Evolutionary conservation across 2,113 vertebrate genomes (phyloP), one percentile per base, ranked within the genome.

Genomic region (Trogon melanurus): DNA sequence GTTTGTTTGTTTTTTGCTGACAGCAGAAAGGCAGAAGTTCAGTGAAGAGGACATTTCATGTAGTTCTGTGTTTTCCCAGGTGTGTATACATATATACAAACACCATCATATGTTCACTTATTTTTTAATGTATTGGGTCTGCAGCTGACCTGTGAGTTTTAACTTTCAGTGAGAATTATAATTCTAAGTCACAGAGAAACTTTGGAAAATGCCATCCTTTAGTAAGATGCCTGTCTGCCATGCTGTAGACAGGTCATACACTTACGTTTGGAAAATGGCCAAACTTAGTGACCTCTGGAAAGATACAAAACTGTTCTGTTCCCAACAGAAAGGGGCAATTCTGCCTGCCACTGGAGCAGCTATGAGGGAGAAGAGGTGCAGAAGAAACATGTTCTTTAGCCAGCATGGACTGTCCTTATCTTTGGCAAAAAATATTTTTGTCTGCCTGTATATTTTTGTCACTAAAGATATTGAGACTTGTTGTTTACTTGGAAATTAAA

Each of bases 1-100:
- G 36, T 36, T 36, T 36, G n/a, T n/a, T n/a, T 50, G 64, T 25
- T 62, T 87, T 94, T 53, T 80, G 22, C 90, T 95, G 92, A 78
- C 61, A 72, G 16, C 47, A 88, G 47, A 83, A 41, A 89, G 27
- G 22, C 27, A 73, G 50, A 79, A 72, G 2, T 73, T 73, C 72
- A 56, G 17, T 22, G 32, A 85, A 66, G 85, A 96, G 44, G 44
- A 38, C 17, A 47, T 79, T 85, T 91, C 14, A 11, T 29, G 29
- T 58, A 32, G n/a, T 66, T 89, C 74, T 36, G 13, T 62, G 11
- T 89, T 88, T 93, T 88, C 14, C 18, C 51, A 13, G 2, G 10
- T 41, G 23, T 61, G 5, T 71, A 8, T 62, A 13, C 54, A 19
- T 34, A n/a, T 9, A 45, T 26, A 41, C 41, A 83, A 54, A 80